Conservation (phyloP, 1,140 invertebrate species). For the Marisa cornuarietis region DNA sequence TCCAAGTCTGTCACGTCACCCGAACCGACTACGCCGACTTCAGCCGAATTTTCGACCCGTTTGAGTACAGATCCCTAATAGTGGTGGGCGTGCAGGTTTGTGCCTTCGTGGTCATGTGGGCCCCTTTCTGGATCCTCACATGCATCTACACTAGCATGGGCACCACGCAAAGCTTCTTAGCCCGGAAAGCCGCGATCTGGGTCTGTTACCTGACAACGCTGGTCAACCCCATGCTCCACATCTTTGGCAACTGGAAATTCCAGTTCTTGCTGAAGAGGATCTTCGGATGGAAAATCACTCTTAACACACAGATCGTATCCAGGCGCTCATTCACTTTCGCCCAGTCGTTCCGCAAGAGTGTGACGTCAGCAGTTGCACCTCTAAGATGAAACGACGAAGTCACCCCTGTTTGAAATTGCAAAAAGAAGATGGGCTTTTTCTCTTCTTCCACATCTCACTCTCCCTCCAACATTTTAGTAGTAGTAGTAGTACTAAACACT, state of each 20-base stretch:
- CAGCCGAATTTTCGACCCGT: neutral
- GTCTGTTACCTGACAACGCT: neutral
- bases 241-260: slow-evolving; percentile 5
- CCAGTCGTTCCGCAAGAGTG: too few relatives aligned
- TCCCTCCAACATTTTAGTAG: too few relatives aligned
- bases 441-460: neutral
- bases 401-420: neutral
- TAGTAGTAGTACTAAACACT: too few relatives aligned
- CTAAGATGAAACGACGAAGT: neutral
- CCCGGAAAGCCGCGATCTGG: neutral
- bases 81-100: neutral
- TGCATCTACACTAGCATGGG: neutral
- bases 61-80: neutral
- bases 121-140: neutral
- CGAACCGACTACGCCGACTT: too few relatives aligned
- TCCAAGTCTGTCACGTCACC: too few relatives aligned
- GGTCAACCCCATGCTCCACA: neutral
- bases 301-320: too few relatives aligned
- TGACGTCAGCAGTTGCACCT: too few relatives aligned
- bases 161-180: neutral
- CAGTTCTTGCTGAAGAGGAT: neutral
- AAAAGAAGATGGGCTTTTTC: neutral
- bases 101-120: neutral
- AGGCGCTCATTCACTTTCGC: too few relatives aligned
- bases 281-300: too few relatives aligned